phyloP scores from a whole-genome alignment of 2,888 invertebrate genomes.

The Cyclophora albipunctata region DNA sequence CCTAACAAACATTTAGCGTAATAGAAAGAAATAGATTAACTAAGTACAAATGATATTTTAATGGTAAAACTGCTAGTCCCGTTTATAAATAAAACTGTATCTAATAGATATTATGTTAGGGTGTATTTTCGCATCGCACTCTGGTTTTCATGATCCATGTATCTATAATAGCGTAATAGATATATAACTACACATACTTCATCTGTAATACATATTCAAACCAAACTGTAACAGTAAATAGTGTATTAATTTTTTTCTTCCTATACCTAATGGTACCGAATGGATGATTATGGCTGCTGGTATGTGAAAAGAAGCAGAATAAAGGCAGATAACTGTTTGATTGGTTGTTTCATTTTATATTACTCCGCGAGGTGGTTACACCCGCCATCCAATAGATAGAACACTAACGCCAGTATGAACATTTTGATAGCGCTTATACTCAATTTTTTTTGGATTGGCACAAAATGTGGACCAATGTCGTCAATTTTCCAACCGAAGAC shows the following conservation, averaged over 20 bases:
- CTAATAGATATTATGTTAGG: conserved; percentile 34
- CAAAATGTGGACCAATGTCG: too few species aligned
- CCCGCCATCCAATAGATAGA: not conserved
- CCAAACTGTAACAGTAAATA: conserved; percentile 73
- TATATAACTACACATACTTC: conserved; percentile 69
- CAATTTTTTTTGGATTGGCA: too few species aligned
- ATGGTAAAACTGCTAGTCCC: conserved; percentile 68
- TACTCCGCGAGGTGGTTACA: not conserved
- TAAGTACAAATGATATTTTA: conserved; percentile 73
- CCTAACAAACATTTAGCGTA: conserved; percentile 66
- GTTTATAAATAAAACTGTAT: conserved; percentile 47
- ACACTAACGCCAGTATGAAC: too few species aligned
- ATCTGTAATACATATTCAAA: conserved; percentile 74
- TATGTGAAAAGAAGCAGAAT: conserved; percentile 66
- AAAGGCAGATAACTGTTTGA: conserved; percentile 76
- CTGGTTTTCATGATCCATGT: conserved; percentile 73
- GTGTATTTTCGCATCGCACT: conserved; percentile 65
- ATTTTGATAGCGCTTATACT: too few species aligned
- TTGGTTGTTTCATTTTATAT: conserved; percentile 56
- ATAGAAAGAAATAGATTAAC: conserved; percentile 60
- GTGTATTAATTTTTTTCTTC: conserved; percentile 71
- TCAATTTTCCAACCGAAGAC: too few species aligned
- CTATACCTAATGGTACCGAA: conserved; percentile 67
- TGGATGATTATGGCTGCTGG: conserved; percentile 74
- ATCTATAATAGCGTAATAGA: conserved; percentile 66